Percentiles rank a stretch among this genome's conserved stretches.
These are phyloP conservation scores for Ceyx melanurus DNA, from an alignment of 2,113 vertebrate species.

Conservation along the genomic window DNA sequence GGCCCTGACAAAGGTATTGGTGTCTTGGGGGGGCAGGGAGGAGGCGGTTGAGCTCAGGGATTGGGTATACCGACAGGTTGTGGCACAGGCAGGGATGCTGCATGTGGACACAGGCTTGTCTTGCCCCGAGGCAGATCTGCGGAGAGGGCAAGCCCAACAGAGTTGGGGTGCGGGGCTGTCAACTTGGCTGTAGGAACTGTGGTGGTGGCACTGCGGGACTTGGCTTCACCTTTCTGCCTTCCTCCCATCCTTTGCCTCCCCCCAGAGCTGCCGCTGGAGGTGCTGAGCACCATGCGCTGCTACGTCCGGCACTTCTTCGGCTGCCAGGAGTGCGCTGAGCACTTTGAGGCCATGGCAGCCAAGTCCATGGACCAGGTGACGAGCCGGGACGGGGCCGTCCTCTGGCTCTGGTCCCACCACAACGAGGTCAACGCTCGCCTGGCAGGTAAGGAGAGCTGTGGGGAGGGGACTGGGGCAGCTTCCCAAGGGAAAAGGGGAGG, in stretches of 20 bases:
- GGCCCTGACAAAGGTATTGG: slow-evolving; percentile 48
- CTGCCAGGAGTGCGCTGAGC: slow-evolving; percentile 83
- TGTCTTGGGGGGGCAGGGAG: rapidly evolving
- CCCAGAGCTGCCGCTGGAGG: slow-evolving; percentile 78
- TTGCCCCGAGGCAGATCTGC: rapidly evolving
- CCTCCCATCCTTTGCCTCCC: background rate
- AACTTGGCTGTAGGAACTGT: rapidly evolving
- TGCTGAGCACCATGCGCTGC: slow-evolving; percentile 81
- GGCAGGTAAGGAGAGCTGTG: slow-evolving; percentile 74
- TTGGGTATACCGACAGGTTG: background rate
- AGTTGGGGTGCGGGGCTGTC: background rate
- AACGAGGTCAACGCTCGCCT: slow-evolving; percentile 89
- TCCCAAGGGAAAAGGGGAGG: background rate
- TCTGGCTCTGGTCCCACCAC: slow-evolving; percentile 93
- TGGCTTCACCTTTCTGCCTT: rapidly evolving
- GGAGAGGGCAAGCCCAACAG: rapidly evolving
- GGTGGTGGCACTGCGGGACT: rapidly evolving
- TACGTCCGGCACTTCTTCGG: slow-evolving; percentile 88
- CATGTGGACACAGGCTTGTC: rapidly evolving
- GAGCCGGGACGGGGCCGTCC: slow-evolving; percentile 42
- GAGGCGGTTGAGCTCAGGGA: rapidly evolving
- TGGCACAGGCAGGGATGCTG: background rate
- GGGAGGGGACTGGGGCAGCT: rapidly evolving
- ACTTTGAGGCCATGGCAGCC: slow-evolving; percentile 88
- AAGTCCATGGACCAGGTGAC: slow-evolving; percentile 75